Evolutionary conservation across 2,888 invertebrate species (phyloP), one percentile per base, ranked within the genome.

Genomic region (Yponomeuta plumbellus): DNA sequence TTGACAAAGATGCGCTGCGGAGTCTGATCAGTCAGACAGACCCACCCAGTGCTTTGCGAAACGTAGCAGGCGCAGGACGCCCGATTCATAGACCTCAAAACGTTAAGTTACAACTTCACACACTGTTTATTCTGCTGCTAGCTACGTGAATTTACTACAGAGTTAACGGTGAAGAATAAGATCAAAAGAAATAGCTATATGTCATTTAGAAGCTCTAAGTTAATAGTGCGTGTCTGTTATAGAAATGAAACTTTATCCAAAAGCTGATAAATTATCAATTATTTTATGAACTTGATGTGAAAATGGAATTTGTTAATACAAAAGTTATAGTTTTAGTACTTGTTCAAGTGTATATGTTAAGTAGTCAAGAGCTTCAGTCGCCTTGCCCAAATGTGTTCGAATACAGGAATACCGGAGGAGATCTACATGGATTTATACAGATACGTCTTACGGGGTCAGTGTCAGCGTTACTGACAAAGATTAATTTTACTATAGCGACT

Each of bases 301-400:
- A 44, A 44, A 57, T 65, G 34, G 65, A 17, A 20, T n/a, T 65
- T 23, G n/a, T 65, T 13, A 23, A 26, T 23, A 65, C 13, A 34
- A 57, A 11, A 23, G 20, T 6, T n/a, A 34, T 76, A 69, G 66
- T 76, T 68, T 66, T 81, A 68, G 72, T 73, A 70, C 70, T 77
- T 67, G 72, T 75, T 66, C 69, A 72, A 71, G 74, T 77, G 68
- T 75, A 72, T 69, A 56, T 68, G 65, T 76, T 77, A 56, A 67
- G 70, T 67, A 74, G 79, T 52, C 81, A 83, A 67, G 75, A 75
- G 68, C 69, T 73, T 3, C 75, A 74, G 34, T 84, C 86, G 1
- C 87, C 87, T 0, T 88, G 88, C 64, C 86, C 87, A 6, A 73
- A 76, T 34, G 70, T 79, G 64, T 88, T 88, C 76, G 76, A 80